Evolutionary conservation across 2,797 vertebrate species (phyloP), one percentile per base, ranked within the genome.

Genomic region (Schizopygopsis malacanthus): DNA sequence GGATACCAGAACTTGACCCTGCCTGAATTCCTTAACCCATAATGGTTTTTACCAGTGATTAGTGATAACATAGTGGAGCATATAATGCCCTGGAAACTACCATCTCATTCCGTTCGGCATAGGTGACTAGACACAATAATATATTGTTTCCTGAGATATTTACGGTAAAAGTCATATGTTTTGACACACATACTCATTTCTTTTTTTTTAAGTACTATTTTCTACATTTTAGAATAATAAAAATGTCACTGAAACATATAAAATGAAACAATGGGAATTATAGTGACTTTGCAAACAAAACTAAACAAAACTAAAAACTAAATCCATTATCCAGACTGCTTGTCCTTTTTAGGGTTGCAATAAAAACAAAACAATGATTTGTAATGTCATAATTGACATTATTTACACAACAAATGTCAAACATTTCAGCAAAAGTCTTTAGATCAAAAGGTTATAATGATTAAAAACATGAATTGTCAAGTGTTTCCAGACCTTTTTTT

Each of bases 1-100:
- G 75, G 90, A 92, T 92, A 92, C 90, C 91, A 92, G 83, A 87
- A 88, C 86, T 87, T 90, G 90, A 89, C 90, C 88, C 90, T 86
- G 87, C 86, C 89, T 85, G 70, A 87, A 88, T 89, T 89, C 81
- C 67, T 87, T 78, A 87, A 88, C 88, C 88, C 71, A 76, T 91
- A 92, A 90, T 92, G 63, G 4, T 87, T 79, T 88, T 83, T 69
- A 85, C 52, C 88, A 89, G 87, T 81, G 65, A 89, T 89, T 83
- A 86, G 33, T 63, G 70, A 73, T 80, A 80, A 33, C 80, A 72
- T n/a, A n/a, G 79, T 79, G 56, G 39, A 76, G 61, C 20, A 45
- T 70, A 59, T 71, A 69, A 80, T 86, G 80, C 43, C 54, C 25
- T 83, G 47, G 54, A 28, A 33, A 59, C 11, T 56, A 39, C 69